Base-by-base conservation (phyloP, 2,113 vertebrate species). In the Silurus meridionalis region DNA sequence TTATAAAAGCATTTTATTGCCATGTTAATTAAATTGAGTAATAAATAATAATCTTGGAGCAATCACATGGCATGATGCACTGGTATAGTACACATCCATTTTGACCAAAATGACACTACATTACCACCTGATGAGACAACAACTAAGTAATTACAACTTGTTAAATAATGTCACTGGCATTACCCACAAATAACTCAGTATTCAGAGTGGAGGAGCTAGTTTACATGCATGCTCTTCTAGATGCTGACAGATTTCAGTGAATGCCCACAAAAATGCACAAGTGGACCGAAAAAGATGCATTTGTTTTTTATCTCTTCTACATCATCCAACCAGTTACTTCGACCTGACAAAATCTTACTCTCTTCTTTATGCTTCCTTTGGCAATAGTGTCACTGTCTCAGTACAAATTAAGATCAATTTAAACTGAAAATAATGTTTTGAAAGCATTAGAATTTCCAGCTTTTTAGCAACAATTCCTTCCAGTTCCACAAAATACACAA, bases 331-430 rank as follows among this genome's bases (percentile, higher is more conserved):
- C 5, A 10, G 72, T n/a, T 75, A 53, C 13, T 75, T 75, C 48
- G 11, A 75, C 48, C 9, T 75, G 48, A 75, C 48, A 75, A n/a
- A 75, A 75, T 75, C 72, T 75, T 52, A 21, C 72, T 48, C 72
- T 75, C 48, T 52, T 21, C 72, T 52, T 21, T 52, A 52, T 52
- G 9, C 48, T 75, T 75, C 21, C 10, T 10, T 52, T 75, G 19
- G 9, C 72, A 75, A 53, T 21, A 75, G 48, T 75, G 48, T 52
- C 5, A 2, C 48, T 53, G 72, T 75, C 72, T n/a, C 72, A 11
- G 21, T n/a, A 7, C 0, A 14, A 72, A 72, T 72, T 72, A 48
- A 19, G 15, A 8, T 72, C 37, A 72, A 48, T 46, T 72, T 11
- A 48, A 15, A 48, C 13, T 69, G 66, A 69, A 14, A 69, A 15